Evolutionary conservation across 2,113 vertebrate genomes (phyloP), one percentile per base, ranked within the genome.

Genomic region (Nicator chloris): DNA sequence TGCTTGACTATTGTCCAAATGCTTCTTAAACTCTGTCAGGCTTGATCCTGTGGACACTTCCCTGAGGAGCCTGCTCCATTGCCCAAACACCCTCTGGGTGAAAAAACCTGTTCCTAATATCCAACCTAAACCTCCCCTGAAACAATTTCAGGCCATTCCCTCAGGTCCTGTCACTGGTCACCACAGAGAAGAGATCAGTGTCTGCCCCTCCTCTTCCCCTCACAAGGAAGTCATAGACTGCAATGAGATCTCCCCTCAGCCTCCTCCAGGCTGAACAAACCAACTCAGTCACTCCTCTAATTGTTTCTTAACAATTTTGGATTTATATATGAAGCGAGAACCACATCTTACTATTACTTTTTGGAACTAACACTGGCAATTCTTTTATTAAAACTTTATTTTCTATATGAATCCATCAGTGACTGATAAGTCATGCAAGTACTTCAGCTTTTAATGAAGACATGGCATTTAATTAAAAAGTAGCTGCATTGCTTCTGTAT

Each of bases 101-200:
- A 68, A 53, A 53, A 0, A 89, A 15, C 0, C 4, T 39, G 26
- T 15, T 30, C 2, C 45, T 11, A 0, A n/a, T 9, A 61, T 6
- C 30, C 26, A 53, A 2, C 24, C n/a, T 30, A 40, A 30, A 68
- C 16, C 6, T 82, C 9, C 16, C 6, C 6, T 60, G 20, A n/a
- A 8, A 20, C 47, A 47, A 12, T 1, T 19, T 45, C 45, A 68
- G 3, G 30, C 5, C 30, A 15, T 12, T 68, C 16, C 13, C 30
- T 54, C 1, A 0, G 13, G 3, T 75, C 4, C 51, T 66, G 51
- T 59, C 39, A 17, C 23, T 12, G 22, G n/a, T 17, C 37, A 60
- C 20, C 20, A 30, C 2, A 72, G 17, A 30, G 31, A 23, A 35
- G 33, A 45, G 26, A 50, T n/a, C 23, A 10, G 9, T 35, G 31